These are phyloP conservation scores for Anadara kagoshimensis DNA, from an alignment of 1,140 invertebrate species.

Conservation along the genomic window DNA sequence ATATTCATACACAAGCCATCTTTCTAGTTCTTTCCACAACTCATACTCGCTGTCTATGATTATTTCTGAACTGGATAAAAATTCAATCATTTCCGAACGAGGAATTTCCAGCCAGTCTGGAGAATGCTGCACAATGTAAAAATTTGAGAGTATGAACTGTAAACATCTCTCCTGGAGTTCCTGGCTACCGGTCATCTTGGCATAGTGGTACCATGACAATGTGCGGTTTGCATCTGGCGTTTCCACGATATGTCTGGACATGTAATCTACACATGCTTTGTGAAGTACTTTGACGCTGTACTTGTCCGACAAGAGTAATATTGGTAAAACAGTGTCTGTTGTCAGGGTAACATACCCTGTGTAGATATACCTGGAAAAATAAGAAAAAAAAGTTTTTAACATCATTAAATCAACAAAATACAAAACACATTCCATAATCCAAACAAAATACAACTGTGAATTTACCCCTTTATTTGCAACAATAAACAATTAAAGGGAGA, in stretches of 20 bases:
- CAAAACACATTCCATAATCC: no score
- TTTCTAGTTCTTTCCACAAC: conserved; percentile 58
- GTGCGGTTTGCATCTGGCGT: conserved; percentile 66
- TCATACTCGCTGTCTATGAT: conserved; percentile 61
- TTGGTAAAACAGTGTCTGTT: conserved; percentile 62
- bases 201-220: conserved; percentile 69
- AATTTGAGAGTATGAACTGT: conserved; percentile 69
- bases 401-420: not conserved
- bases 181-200: conserved; percentile 59
- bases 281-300: conserved; percentile 61
- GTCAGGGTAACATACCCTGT: conserved; percentile 58
- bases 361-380: conserved; percentile 65
- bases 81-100: conserved; percentile 56
- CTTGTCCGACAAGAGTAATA: conserved; percentile 68
- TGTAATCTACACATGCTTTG: conserved; percentile 68
- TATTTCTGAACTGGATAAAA: conserved; percentile 67
- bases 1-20: conserved; percentile 59
- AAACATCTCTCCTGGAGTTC: conserved; percentile 61
- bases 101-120: conserved; percentile 64
- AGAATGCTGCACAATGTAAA: conserved; percentile 63
- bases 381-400: not conserved
- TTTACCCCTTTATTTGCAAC: no score
- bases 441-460: no score
- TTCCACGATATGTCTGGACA: conserved; percentile 66
- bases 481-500: no score